phyloP scores from a whole-genome alignment of 1,140 invertebrate genomes.

The Diabrotica undecimpunctata region DNA sequence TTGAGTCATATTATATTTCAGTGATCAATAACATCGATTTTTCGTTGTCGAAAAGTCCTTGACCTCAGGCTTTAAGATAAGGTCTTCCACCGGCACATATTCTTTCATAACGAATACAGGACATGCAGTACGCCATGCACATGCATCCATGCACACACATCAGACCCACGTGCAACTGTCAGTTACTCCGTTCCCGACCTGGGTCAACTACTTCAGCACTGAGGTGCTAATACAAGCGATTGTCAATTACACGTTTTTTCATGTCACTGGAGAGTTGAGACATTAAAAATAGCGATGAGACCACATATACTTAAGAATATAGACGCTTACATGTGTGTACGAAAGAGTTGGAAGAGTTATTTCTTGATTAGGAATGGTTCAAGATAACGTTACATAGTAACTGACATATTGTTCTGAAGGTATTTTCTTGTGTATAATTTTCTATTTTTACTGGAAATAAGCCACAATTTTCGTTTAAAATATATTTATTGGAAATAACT shows the following conservation, averaged over 20 bases:
- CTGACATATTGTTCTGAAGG: too few relatives aligned
- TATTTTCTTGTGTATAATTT: too few relatives aligned
- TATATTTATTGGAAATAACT: too few relatives aligned
- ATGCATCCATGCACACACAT: background rate
- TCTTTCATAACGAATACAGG: background rate
- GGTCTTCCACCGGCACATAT: background rate
- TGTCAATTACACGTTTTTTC: constrained; percentile 9
- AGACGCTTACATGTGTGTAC: too few relatives aligned
- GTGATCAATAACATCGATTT: too few relatives aligned
- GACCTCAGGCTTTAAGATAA: background rate
- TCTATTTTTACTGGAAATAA: too few relatives aligned
- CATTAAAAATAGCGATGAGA: constrained; percentile 9
- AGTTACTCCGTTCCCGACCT: constrained; percentile 3
- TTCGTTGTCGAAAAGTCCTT: background rate
- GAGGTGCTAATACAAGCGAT: constrained; percentile 7
- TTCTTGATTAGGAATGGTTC: too few relatives aligned
- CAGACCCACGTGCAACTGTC: constrained; percentile 4
- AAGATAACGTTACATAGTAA: too few relatives aligned
- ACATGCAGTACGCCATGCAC: constrained; percentile 8
- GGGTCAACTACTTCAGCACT: constrained; percentile 13
- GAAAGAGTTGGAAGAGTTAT: too few relatives aligned
- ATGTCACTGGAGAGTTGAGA: background rate
- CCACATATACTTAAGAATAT: too few relatives aligned
- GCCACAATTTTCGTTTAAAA: too few relatives aligned
- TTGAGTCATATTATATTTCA: too few relatives aligned